A percentile compares a stretch with the other conserved stretches of the same genome.
Evolutionary conservation across 1,140 invertebrate genomes (phyloP).

Genomic region (Drosophila mauritiana): DNA sequence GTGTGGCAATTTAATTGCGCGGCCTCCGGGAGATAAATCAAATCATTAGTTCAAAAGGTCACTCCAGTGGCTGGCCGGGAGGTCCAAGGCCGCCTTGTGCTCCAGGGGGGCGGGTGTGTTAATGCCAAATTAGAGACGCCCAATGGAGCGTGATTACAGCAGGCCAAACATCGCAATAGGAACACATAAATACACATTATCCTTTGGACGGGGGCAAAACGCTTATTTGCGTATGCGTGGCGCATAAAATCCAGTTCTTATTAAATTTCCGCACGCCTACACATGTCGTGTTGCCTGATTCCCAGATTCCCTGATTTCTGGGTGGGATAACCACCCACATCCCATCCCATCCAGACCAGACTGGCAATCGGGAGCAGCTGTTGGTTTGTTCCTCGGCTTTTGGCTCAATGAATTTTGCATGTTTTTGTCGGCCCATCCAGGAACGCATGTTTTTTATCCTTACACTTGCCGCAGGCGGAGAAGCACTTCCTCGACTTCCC

Average conservation of each 20-base stretch:
- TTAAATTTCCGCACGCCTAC: conserved; percentile 81
- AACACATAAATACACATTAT: conserved; percentile 28
- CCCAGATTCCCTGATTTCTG: not conserved
- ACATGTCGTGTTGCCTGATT: conserved; percentile 38
- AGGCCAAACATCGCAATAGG: conserved; percentile 18
- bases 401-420: conserved; percentile 75
- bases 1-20: conserved; percentile 54
- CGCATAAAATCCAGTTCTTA: conserved; percentile 82
- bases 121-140: conserved; percentile 65
- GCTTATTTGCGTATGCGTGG: conserved; percentile 66
- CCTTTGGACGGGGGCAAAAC: conserved; percentile 17
- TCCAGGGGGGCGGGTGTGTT: conserved; percentile 21
- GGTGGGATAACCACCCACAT: not conserved
- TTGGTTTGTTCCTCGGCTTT: conserved; percentile 25
- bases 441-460: conserved; percentile 28
- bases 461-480: conserved; percentile 31
- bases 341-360: not conserved
- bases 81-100: not conserved
- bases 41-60: conserved; percentile 74
- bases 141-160: conserved; percentile 56
- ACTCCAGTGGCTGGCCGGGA: conserved; percentile 6
- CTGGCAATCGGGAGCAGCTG: conserved; percentile 48
- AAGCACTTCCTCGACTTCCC: conserved; percentile 22
- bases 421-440: conserved; percentile 29
- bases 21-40: conserved; percentile 64